Conservation (phyloP, 1,140 invertebrate genomes). For the Cecropterus lyciades region DNA sequence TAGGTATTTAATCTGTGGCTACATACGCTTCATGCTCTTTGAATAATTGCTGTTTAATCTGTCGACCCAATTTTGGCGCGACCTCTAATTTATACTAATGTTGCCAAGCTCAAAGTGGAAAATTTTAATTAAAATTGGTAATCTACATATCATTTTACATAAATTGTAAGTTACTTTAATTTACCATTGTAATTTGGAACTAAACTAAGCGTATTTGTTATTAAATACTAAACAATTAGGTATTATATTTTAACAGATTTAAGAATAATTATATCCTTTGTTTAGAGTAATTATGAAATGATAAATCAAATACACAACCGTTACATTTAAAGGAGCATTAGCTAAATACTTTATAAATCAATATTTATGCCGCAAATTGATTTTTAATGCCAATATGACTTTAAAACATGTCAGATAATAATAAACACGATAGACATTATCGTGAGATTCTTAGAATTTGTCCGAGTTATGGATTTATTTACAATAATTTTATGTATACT, state of each 20-base stretch:
- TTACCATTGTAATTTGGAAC: too few relatives aligned
- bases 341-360: slow-evolving; percentile 16
- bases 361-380: slow-evolving; percentile 12
- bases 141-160: too few relatives aligned
- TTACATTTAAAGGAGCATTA: not conserved
- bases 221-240: too few relatives aligned
- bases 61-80: slow-evolving; percentile 45
- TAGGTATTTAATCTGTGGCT: slow-evolving; percentile 1
- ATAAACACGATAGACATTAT: slow-evolving; percentile 1
- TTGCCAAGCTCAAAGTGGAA: slow-evolving; percentile 10
- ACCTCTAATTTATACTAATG: slow-evolving; percentile 39
- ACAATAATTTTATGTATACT: too few relatives aligned
- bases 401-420: slow-evolving; percentile 12
- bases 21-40: slow-evolving; percentile 30
- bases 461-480: too few relatives aligned
- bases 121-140: slow-evolving; percentile 11
- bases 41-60: slow-evolving; percentile 43
- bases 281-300: too few relatives aligned
- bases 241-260: too few relatives aligned
- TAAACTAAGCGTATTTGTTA: too few relatives aligned
- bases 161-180: too few relatives aligned
- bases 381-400: slow-evolving; percentile 4
- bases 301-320: not conserved
- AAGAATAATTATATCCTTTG: too few relatives aligned
- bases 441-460: too few relatives aligned